Base-by-base conservation (phyloP, 2,113 vertebrate genomes). In the Cacatua alba region DNA sequence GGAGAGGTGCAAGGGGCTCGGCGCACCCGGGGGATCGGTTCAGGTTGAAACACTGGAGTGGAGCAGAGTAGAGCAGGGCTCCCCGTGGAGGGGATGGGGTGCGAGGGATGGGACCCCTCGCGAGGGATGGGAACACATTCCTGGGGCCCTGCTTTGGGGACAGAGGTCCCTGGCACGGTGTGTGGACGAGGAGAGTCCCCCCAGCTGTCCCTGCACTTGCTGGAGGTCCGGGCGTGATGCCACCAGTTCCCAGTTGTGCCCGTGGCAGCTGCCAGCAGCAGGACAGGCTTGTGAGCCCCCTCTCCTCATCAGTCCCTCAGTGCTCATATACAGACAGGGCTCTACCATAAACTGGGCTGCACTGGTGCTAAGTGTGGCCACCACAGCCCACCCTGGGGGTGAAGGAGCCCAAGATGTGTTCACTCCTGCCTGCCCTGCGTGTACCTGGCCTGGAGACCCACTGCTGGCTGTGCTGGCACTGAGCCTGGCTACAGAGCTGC, bases 111-210 rank as follows among this genome's bases (percentile, higher is more conserved):
- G 41, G 39, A 41, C 39, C 39, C 39, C 39, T 41, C 39, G 39
- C 39, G 39, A 41, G 39, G 39, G 41, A 41, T 41, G 41, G 55
- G 68, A 76, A 39, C 4, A 3, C 6, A 7, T 55, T 33, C 33
- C 13, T 0, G 1, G 72, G 44, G 19, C 29, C 65, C 33, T 52
- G 46, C 0, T 1, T 15, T 6, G 26, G 8, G 25, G n/a, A 55
- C 14, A 3, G 15, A 59, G 43, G 24, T 17, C 24, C 57, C 19
- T 84, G 37, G 6, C 37, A 43, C 67, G 41, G 41, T 71, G 35
- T 11, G 2, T 37, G 86, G 31, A 21, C 17, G 44, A 44, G 70
- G 20, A 70, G 49, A 21, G 41, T 11, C 10, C 51, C 35, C 8
- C 16, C 75, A 37, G 68, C 63, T 90, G 59, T 81, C 67, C n/a